Evolutionary conservation across 2,113 vertebrate species (phyloP).

Genomic region (Rhipidura dahli): DNA sequence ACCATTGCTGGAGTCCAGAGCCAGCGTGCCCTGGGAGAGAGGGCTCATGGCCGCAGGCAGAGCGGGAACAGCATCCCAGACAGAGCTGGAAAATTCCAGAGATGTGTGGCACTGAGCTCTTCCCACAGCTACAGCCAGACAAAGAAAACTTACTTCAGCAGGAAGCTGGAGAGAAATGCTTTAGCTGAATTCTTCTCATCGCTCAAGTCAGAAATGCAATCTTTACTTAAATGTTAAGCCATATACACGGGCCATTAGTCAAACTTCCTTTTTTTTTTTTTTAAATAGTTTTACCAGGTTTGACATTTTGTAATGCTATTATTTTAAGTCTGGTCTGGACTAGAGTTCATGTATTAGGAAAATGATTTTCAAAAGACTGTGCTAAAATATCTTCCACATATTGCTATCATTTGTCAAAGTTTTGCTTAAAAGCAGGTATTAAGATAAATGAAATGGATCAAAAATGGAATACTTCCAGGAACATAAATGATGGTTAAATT

Average conservation of each 20-base stretch:
- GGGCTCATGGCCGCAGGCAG: neutral
- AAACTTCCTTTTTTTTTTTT: neutral
- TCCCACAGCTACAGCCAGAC: neutral
- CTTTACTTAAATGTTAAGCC: conserved; percentile 8
- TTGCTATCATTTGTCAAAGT: neutral
- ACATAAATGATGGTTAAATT: neutral
- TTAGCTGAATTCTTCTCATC: neutral
- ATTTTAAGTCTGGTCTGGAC: neutral
- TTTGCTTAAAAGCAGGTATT: conserved; percentile 4
- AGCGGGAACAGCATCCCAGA: neutral
- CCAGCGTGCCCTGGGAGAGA: neutral
- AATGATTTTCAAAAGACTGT: neutral
- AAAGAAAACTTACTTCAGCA: neutral
- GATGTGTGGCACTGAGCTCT: neutral
- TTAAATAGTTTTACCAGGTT: neutral
- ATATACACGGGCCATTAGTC: neutral
- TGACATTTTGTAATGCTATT: neutral
- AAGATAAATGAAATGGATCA: neutral
- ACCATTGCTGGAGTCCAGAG: neutral
- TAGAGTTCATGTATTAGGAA: conserved; percentile 2
- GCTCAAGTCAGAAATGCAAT: neutral
- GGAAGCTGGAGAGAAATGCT: neutral
- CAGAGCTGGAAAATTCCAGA: conserved; percentile 19
- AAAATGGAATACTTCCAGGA: conserved; percentile 1
- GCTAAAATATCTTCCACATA: neutral